Evolutionary conservation across 2,797 vertebrate species (phyloP).

Genomic region (Carapus acus): DNA sequence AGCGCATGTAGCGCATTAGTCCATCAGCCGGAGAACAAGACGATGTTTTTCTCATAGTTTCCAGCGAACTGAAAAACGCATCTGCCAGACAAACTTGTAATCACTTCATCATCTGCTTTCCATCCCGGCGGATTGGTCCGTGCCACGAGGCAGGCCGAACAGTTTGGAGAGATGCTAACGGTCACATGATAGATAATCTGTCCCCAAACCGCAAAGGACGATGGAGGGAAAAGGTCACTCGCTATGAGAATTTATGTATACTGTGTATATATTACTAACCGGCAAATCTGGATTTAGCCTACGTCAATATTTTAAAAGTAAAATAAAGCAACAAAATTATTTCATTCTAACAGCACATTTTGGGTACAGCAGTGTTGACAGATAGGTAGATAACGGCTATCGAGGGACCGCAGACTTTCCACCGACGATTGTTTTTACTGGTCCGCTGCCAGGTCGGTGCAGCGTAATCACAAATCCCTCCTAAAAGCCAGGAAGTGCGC

Average conservation of each 20-base stretch:
- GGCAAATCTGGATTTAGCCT: too few species aligned
- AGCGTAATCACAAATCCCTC: conserved; percentile 52
- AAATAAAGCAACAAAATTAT: conserved; percentile 28
- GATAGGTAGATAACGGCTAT: conserved; percentile 56
- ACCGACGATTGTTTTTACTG: conserved; percentile 52
- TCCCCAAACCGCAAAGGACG: conserved; percentile 2
- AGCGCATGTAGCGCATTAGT: not conserved
- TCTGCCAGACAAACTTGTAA: conserved; percentile 25
- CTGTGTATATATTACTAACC: conserved; percentile 2
- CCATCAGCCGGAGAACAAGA: not conserved
- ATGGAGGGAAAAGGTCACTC: conserved; percentile 10
- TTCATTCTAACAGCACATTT: conserved; percentile 10
- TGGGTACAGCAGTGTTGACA: conserved; percentile 33
- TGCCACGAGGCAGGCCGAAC: conserved; percentile 12
- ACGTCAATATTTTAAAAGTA: too few species aligned
- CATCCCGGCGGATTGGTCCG: conserved; percentile 11
- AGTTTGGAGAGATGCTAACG: conserved; percentile 26
- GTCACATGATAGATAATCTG: conserved; percentile 21
- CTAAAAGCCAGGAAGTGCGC: conserved; percentile 53
- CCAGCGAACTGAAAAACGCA: conserved; percentile 13
- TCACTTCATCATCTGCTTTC: conserved; percentile 35
- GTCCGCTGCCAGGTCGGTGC: conserved; percentile 45
- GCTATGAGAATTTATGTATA: not conserved
- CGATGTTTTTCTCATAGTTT: conserved; percentile 12
- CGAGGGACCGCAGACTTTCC: conserved; percentile 46